Evolutionary conservation across 1,140 invertebrate genomes (phyloP).

Genomic region (Forficula auricularia): DNA sequence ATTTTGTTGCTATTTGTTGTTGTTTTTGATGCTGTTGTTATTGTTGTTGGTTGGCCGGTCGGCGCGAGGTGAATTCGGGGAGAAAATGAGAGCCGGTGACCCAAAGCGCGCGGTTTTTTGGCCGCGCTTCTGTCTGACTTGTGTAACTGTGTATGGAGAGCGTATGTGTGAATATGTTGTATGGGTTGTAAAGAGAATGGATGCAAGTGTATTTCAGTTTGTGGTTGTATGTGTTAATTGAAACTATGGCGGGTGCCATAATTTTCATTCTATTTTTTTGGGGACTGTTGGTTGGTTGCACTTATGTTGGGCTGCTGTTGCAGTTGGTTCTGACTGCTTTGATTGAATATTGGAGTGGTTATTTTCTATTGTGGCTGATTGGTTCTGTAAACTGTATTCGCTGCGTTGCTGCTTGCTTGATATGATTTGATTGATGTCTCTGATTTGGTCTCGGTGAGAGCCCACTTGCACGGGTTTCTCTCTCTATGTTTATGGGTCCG

Average conservation of each 20-base stretch:
- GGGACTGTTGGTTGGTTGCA: neutral
- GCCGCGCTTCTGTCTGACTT: neutral
- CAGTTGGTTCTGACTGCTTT: too few relatives aligned
- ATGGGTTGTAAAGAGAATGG: neutral
- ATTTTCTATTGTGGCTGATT: too few relatives aligned
- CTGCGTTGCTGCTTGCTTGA: slow-evolving; percentile 7
- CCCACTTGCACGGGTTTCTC: too few relatives aligned
- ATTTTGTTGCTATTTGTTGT: slow-evolving; percentile 3
- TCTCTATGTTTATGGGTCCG: too few relatives aligned
- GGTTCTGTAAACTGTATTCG: slow-evolving; percentile 19
- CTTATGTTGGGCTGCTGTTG: too few relatives aligned
- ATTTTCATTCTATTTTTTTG: neutral
- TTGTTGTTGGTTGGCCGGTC: neutral
- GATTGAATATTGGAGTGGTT: too few relatives aligned
- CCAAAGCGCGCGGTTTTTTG: neutral
- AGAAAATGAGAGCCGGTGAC: neutral
- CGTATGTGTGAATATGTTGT: neutral
- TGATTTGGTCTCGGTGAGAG: too few relatives aligned
- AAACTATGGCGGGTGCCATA: neutral
- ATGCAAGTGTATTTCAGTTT: neutral
- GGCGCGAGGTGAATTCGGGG: too few relatives aligned
- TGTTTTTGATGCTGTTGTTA: slow-evolving; percentile 3
- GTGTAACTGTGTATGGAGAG: neutral
- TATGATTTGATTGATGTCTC: slow-evolving; percentile 1
- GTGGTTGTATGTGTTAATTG: neutral